Conservation (phyloP, 2,797 vertebrate species). For the Lepus townsendii region DNA sequence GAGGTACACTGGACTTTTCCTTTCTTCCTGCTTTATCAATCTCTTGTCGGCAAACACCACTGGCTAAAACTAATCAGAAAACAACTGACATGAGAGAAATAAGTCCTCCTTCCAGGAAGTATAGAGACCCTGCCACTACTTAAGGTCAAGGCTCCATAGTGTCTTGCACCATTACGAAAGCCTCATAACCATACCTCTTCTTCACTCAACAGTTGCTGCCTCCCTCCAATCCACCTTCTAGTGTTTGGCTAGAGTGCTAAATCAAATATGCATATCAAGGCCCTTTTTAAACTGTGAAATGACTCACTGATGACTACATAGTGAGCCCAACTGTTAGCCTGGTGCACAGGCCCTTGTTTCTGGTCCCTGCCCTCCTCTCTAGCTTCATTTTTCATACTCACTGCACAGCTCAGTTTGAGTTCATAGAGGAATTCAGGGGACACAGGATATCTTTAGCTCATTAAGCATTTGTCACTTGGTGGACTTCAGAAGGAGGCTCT, state of each 20-base stretch:
- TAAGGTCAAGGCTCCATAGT: neutral
- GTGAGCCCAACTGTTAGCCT: neutral
- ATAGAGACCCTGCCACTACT: neutral
- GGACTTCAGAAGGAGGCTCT: neutral
- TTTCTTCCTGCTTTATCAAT: neutral
- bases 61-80: neutral
- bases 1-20: neutral
- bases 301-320: neutral
- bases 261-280: neutral
- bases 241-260: neutral
- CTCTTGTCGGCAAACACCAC: neutral
- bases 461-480: neutral
- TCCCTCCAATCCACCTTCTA: neutral
- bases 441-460: too few species aligned
- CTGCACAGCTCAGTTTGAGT: neutral
- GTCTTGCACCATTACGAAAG: neutral
- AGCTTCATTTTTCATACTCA: neutral
- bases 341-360: neutral
- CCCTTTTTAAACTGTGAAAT: neutral
- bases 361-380: neutral
- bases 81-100: neutral
- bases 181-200: neutral
- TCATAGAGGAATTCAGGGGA: neutral
- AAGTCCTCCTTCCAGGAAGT: neutral
- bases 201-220: neutral